Base-by-base conservation (phyloP, 2,113 vertebrate genomes). In the Ploceus nigricollis region DNA sequence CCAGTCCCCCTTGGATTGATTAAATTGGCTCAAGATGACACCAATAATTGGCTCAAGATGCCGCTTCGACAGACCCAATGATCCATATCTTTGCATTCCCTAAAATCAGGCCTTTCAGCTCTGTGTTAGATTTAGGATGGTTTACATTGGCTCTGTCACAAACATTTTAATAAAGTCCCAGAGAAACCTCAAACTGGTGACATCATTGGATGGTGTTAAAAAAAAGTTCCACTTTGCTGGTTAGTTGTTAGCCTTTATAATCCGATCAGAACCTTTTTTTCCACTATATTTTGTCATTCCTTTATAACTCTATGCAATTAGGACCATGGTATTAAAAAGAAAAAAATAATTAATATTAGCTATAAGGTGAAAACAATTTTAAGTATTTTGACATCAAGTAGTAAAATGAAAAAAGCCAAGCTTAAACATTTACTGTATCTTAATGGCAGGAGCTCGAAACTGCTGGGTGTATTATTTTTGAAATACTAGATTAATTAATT, bases 11-110 rank as follows among this genome's bases (percentile, higher is more conserved):
- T 99, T 98, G 98, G 98, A 99, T 99, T 99, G 99, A 99, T 99
- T 99, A 98, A 99, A 99, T 99, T 99, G 99, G 99, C 99, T 99
- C 99, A 99, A 99, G 99, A 99, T 99, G 99, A 99, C 99, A 99
- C 99, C 98, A 99, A 99, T 99, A 99, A 99, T 99, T 99, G 99
- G 98, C 98, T 99, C 99, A 99, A 99, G 99, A 99, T 99, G 99
- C 98, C 86, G 98, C 98, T 98, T 98, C 98, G 94, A 97, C 98
- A 98, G 98, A 98, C 98, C 98, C 98, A 99, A 99, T 98, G 99
- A 99, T 99, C 98, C 99, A 99, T 99, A 99, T 99, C 99, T 99
- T 98, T 94, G 97, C 99, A 98, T 98, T 98, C 98, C 98, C 99
- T 97, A 98, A 98, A 98, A 98, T 98, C 98, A 98, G 98, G 98